Conservation (phyloP, 1,140 invertebrate genomes). For the Piezodorus guildinii region DNA sequence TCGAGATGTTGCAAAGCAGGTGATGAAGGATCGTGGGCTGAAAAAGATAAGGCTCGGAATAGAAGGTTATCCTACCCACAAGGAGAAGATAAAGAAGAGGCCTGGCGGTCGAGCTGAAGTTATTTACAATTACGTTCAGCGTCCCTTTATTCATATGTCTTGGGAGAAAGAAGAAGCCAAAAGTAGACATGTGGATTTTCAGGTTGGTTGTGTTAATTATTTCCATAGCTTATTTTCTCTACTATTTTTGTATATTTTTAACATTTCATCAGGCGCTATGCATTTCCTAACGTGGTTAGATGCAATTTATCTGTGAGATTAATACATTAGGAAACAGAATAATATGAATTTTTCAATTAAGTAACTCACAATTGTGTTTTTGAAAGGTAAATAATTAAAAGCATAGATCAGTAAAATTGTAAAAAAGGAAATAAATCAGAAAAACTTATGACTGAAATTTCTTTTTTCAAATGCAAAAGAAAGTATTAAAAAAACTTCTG, state of each 20-base stretch:
- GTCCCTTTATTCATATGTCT: conserved; percentile 99
- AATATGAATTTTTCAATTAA: too few relatives aligned
- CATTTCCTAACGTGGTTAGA: too few relatives aligned
- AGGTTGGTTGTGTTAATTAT: conserved; percentile 33
- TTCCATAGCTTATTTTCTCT: neutral
- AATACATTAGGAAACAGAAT: too few relatives aligned
- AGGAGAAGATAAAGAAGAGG: conserved; percentile 88
- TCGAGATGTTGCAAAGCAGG: conserved; percentile 95
- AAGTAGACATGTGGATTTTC: conserved; percentile 96
- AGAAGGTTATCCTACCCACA: conserved; percentile 98
- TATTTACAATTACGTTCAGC: conserved; percentile 96
- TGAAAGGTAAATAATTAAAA: too few relatives aligned
- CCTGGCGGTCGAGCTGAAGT: conserved; percentile 87
- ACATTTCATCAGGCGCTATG: too few relatives aligned
- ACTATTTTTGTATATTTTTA: neutral
- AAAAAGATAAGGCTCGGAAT: conserved; percentile 99
- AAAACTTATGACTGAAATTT: too few relatives aligned
- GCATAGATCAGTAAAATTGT: too few relatives aligned
- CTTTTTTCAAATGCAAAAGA: too few relatives aligned
- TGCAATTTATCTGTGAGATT: too few relatives aligned
- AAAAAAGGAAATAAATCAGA: too few relatives aligned
- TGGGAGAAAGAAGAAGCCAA: conserved; percentile 99
- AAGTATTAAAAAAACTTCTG: too few relatives aligned
- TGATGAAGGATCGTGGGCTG: conserved; percentile 93
- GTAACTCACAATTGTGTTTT: too few relatives aligned